Base-by-base conservation (phyloP, 2,797 vertebrate genomes). In the Podarcis lilfordi region DNA sequence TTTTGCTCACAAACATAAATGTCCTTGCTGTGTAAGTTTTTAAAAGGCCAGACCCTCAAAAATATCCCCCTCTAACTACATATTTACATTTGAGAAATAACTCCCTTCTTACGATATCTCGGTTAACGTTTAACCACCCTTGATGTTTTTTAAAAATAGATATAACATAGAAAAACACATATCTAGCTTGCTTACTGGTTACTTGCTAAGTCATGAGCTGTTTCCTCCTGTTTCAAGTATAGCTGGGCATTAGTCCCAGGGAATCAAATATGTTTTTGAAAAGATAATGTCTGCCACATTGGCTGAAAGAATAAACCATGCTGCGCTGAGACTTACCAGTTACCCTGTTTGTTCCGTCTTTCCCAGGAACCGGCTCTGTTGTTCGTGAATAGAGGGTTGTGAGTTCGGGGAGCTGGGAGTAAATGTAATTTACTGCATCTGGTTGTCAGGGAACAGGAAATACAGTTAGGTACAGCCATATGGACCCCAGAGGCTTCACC, bases 321-420 rank as follows among this genome's bases (percentile, higher is more conserved):
- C 45, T 96, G 93, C 92, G 7, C 93, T 95, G 94, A 95, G 94
- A 98, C 98, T 98, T 98, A 99, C 98, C 98, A 95, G 98, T 96
- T 86, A 95, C 95, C 97, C 97, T 98, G 97, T 97, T 96, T 91
- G 96, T 94, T 95, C 96, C 87, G 95, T 97, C 96, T 96, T 97
- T 97, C 95, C 96, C 97, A 93, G 97, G 95, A 95, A 97, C 95
- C 87, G 96, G 93, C 91, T 97, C 96, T 93, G 93, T 85, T 96
- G 95, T 96, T 96, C 87, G 97, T 95, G 96, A 96, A 96, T 97
- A 96, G 93, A 96, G 96, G 93, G 97, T 96, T 94, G 97, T 95
- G 96, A 97, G 95, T 97, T 98, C 94, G 86, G 98, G 97, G 96
- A 96, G 97, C 97, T 97, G 97, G 90, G 98, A 98, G 97, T 95